Conservation (phyloP, 2,888 invertebrate species). For the Sinodicranocentrus sp. region DNA sequence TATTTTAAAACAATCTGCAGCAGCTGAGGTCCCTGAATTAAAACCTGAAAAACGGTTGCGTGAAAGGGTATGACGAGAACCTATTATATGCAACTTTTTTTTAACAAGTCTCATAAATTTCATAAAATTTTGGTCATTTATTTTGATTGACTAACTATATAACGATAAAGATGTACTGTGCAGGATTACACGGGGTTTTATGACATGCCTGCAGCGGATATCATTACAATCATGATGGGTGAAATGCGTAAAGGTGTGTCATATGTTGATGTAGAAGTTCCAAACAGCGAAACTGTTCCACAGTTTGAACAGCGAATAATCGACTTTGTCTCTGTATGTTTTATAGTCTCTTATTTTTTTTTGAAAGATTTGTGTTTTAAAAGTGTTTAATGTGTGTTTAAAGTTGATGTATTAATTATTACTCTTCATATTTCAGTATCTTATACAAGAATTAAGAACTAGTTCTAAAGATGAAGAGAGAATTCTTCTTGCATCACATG, state of each 20-base stretch:
- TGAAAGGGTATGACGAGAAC: conserved; percentile 27
- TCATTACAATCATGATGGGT: not conserved
- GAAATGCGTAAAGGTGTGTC: conserved; percentile 18
- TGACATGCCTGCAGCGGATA: conserved; percentile 1
- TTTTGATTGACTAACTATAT: not conserved
- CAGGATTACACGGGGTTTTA: conserved; percentile 29
- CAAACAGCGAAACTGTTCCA: conserved; percentile 30
- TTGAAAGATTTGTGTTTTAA: not conserved
- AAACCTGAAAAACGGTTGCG: conserved; percentile 23
- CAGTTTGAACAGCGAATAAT: conserved; percentile 39
- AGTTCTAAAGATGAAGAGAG: conserved; percentile 8
- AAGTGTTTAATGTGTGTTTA: not conserved
- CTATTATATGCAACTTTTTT: not conserved
- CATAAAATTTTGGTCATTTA: too few relatives aligned
- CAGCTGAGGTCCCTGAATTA: not conserved
- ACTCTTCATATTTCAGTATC: conserved; percentile 17
- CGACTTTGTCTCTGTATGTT: conserved; percentile 32
- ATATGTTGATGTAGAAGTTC: conserved; percentile 23
- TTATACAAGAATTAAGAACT: not conserved
- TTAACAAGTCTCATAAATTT: not conserved
- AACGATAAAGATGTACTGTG: not conserved
- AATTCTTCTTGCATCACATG: conserved; percentile 38
- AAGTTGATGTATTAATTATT: not conserved
- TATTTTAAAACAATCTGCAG: conserved; percentile 30
- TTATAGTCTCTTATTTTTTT: too few relatives aligned